These are phyloP conservation scores for Clivina fossor DNA, from an alignment of 2,888 invertebrate species.

Conservation along the genomic window DNA sequence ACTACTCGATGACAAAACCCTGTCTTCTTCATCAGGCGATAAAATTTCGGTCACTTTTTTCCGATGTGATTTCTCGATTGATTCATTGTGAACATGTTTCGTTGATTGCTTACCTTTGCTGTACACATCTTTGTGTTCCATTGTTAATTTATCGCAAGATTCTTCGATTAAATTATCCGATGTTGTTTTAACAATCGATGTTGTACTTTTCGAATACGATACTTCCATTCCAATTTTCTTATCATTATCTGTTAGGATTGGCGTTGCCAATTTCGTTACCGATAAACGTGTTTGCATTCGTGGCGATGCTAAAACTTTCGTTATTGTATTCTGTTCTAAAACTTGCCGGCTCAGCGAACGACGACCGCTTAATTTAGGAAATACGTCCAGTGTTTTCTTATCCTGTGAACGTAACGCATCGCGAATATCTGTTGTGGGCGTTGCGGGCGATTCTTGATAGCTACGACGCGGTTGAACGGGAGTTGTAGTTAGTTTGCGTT, in stretches of 20 bases:
- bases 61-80: background rate
- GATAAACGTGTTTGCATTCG: slow-evolving; percentile 12
- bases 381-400: background rate
- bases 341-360: slow-evolving; percentile 21
- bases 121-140: slow-evolving; percentile 14
- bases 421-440: no score
- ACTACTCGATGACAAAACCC: no score
- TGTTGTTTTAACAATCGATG: slow-evolving; percentile 10
- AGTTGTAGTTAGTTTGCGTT: slow-evolving; percentile 6
- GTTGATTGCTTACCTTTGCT: slow-evolving; percentile 11
- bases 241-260: background rate
- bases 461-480: slow-evolving; percentile 25
- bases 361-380: slow-evolving; percentile 21
- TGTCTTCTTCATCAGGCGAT: no score
- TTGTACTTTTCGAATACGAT: slow-evolving; percentile 20
- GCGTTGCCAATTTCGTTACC: background rate
- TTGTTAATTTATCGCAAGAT: slow-evolving; percentile 1
- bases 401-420: no score
- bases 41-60: slow-evolving; percentile 10
- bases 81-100: slow-evolving; percentile 28
- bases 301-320: slow-evolving; percentile 4
- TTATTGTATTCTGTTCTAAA: slow-evolving; percentile 19
- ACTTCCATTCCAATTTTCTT: slow-evolving; percentile 17
- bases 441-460: slow-evolving; percentile 27
- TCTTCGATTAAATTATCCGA: slow-evolving; percentile 11